These are phyloP conservation scores for Aphelenchoides fujianensis DNA, from an alignment of 1,140 invertebrate species.

Conservation along the genomic window DNA sequence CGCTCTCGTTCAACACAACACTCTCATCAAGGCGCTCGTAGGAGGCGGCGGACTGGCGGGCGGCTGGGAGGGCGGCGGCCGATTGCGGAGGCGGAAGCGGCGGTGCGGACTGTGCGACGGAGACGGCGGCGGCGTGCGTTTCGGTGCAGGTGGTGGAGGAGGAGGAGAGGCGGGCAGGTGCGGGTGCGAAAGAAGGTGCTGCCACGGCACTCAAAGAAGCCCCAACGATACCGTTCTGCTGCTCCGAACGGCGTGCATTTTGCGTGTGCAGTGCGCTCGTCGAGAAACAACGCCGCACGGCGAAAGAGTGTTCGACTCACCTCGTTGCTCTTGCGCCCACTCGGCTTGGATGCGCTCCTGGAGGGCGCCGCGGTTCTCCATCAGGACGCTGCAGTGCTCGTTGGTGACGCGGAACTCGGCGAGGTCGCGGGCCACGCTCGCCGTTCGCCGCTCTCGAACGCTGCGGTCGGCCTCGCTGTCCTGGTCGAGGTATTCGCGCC, in stretches of 20 bases:
- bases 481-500: slow-evolving; percentile 29
- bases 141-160: slow-evolving; percentile 1
- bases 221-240: not conserved
- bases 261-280: slow-evolving; percentile 1
- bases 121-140: slow-evolving; percentile 24
- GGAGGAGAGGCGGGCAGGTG: not conserved
- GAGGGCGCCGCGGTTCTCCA: slow-evolving; percentile 44
- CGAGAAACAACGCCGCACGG: slow-evolving; percentile 4
- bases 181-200: not conserved
- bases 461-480: slow-evolving; percentile 18
- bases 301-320: slow-evolving; percentile 36
- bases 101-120: slow-evolving; percentile 16
- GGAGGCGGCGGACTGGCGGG: not conserved
- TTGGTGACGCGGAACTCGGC: slow-evolving; percentile 28
- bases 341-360: slow-evolving; percentile 24
- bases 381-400: slow-evolving; percentile 46
- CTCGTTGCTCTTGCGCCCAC: slow-evolving; percentile 44
- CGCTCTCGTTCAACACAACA: slow-evolving; percentile 1
- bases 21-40: no score
- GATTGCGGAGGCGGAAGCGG: slow-evolving; percentile 1
- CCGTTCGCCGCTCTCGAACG: slow-evolving; percentile 18
- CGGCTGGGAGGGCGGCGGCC: no score
- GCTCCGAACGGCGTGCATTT: not conserved
- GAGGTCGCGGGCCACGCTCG: slow-evolving; percentile 26
- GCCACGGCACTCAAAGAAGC: no score